Percentiles rank a stretch among this genome's conserved stretches.
These are phyloP conservation scores for Synanthedon formicaeformis DNA, from an alignment of 2,888 invertebrate species.

Conservation along the genomic window DNA sequence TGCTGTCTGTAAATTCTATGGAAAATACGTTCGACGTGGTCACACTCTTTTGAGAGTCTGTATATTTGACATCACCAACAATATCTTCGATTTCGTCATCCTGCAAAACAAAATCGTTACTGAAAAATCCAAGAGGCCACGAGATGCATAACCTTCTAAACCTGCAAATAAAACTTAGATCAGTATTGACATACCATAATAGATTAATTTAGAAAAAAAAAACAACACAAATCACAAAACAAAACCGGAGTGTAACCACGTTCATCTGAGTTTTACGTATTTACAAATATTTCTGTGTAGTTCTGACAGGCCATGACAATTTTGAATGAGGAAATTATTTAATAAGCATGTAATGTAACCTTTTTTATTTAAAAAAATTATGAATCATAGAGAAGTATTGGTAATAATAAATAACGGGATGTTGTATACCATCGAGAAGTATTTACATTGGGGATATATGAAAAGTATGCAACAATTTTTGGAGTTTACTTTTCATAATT, in stretches of 20 bases:
- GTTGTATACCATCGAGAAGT: too few species aligned
- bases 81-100: constrained; percentile 53
- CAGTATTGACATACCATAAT: constrained; percentile 32
- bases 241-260: constrained; percentile 28
- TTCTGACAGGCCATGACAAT: constrained; percentile 58
- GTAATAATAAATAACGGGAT: too few species aligned
- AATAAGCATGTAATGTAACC: too few species aligned
- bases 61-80: constrained; percentile 39
- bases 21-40: constrained; percentile 47
- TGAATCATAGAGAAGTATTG: too few species aligned
- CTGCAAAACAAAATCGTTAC: constrained; percentile 19
- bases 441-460: too few species aligned
- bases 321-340: constrained; percentile 33
- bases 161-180: constrained; percentile 2
- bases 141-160: not conserved
- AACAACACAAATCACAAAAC: constrained; percentile 32
- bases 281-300: constrained; percentile 51
- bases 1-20: constrained; percentile 48
- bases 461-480: too few species aligned
- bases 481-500: too few species aligned
- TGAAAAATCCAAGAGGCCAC: not conserved
- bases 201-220: constrained; percentile 48
- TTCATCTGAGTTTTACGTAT: constrained; percentile 29
- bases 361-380: too few species aligned
- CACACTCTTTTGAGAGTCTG: constrained; percentile 58